A percentile compares a stretch with the other conserved stretches of the same genome.
phyloP scores from a whole-genome alignment of 2,797 vertebrate species.

The Botia kubotai region DNA sequence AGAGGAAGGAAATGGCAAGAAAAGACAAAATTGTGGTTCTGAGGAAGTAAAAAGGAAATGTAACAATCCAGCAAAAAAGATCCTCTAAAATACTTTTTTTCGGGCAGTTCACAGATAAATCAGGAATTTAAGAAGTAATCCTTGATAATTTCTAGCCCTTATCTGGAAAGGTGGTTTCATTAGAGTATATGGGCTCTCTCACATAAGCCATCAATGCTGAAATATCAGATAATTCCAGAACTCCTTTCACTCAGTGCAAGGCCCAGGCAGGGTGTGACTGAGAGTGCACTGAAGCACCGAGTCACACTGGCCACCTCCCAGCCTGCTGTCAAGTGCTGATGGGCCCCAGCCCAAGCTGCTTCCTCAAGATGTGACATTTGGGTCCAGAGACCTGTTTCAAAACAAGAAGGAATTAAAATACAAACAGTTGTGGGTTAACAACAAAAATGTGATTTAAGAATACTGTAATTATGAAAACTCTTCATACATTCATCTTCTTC shows the following conservation, averaged over 20 bases:
- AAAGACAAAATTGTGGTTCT: conserved; percentile 56
- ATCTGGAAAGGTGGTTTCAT: conserved; percentile 76
- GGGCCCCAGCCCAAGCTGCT: conserved; percentile 73
- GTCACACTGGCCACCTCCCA: conserved; percentile 69
- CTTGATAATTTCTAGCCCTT: conserved; percentile 77
- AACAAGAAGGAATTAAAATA: conserved; percentile 66
- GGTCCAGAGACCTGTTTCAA: conserved; percentile 77
- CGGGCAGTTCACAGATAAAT: conserved; percentile 68
- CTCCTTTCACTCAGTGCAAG: conserved; percentile 71
- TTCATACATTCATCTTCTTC: neutral
- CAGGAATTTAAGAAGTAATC: conserved; percentile 76
- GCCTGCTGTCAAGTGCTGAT: conserved; percentile 78
- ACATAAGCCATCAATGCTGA: conserved; percentile 84
- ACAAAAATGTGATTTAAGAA: neutral
- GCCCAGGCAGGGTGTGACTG: conserved; percentile 71
- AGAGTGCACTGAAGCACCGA: conserved; percentile 66
- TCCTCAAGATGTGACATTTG: conserved; percentile 80
- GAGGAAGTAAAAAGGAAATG: conserved; percentile 44
- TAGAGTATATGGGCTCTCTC: conserved; percentile 79
- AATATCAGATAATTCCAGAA: conserved; percentile 75
- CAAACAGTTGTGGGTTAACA: conserved; percentile 39
- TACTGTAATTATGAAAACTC: neutral
- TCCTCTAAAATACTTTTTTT: conserved; percentile 71
- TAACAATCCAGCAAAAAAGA: conserved; percentile 71
- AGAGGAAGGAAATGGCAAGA: conserved; percentile 54